These are phyloP conservation scores for Drosophila nasuta DNA, from an alignment of 1,140 invertebrate species.

Conservation along the genomic window DNA sequence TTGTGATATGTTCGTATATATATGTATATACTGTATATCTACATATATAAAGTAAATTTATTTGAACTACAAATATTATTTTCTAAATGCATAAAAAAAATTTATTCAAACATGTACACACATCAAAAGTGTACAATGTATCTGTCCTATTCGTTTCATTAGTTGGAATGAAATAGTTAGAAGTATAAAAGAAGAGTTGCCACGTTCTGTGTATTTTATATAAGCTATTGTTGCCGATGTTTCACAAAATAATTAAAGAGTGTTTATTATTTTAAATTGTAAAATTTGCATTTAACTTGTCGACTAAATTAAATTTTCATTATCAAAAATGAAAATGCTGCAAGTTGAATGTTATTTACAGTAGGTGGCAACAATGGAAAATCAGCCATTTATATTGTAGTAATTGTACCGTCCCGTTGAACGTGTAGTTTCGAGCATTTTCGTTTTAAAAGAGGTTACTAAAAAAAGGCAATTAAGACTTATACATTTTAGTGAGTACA, in stretches of 20 bases:
- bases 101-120: slow-evolving; percentile 34
- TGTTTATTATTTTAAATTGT: background rate
- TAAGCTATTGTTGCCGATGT: slow-evolving; percentile 44
- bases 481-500: slow-evolving; percentile 7
- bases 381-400: slow-evolving; percentile 55
- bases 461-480: background rate
- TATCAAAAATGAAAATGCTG: background rate
- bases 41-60: background rate
- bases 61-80: background rate
- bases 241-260: background rate
- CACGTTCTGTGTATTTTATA: slow-evolving; percentile 62
- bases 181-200: slow-evolving; percentile 53
- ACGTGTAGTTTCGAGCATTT: slow-evolving; percentile 52
- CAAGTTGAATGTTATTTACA: background rate
- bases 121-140: slow-evolving; percentile 18
- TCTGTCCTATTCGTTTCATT: slow-evolving; percentile 15
- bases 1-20: background rate
- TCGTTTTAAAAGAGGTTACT: slow-evolving; percentile 20
- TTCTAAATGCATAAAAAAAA: slow-evolving; percentile 18
- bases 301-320: background rate
- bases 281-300: background rate
- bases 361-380: slow-evolving; percentile 61
- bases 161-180: slow-evolving; percentile 32
- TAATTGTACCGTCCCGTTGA: slow-evolving; percentile 65
- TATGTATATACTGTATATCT: background rate